phyloP scores from a whole-genome alignment of 1,140 invertebrate genomes.

The Lepidurus couesii region DNA sequence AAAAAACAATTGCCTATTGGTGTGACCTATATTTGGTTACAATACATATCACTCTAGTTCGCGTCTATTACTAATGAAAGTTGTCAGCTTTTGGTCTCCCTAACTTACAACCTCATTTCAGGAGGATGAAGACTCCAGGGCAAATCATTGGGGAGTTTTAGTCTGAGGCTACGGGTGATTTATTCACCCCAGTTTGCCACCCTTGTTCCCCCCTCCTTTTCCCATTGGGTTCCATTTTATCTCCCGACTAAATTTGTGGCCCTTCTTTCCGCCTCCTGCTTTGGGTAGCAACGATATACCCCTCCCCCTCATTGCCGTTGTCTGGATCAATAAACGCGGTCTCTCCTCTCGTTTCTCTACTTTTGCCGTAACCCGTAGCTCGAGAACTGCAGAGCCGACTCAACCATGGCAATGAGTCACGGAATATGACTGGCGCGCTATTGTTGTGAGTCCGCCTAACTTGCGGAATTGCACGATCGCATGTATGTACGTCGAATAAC shows the following conservation, averaged over 20 bases:
- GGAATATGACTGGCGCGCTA: not conserved
- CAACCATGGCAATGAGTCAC: not conserved
- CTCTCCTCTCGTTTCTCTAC: slow-evolving; percentile 1
- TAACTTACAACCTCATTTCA: slow-evolving; percentile 8
- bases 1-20: not conserved
- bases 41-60: not conserved
- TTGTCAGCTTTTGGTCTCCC: slow-evolving; percentile 8
- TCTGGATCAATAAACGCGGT: slow-evolving; percentile 11
- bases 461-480: slow-evolving; percentile 1
- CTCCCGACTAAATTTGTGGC: not conserved
- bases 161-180: slow-evolving; percentile 3
- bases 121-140: not conserved
- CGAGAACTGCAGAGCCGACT: not conserved
- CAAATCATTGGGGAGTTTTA: slow-evolving; percentile 5
- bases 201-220: not conserved
- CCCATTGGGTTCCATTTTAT: not conserved
- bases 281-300: not conserved
- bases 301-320: slow-evolving; percentile 16
- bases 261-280: not conserved
- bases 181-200: not conserved
- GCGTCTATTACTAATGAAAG: not conserved
- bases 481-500: not conserved
- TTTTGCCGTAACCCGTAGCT: not conserved
- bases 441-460: slow-evolving; percentile 1
- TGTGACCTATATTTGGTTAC: not conserved